Conservation (phyloP, 2,113 vertebrate genomes). For the Meles meles region DNA sequence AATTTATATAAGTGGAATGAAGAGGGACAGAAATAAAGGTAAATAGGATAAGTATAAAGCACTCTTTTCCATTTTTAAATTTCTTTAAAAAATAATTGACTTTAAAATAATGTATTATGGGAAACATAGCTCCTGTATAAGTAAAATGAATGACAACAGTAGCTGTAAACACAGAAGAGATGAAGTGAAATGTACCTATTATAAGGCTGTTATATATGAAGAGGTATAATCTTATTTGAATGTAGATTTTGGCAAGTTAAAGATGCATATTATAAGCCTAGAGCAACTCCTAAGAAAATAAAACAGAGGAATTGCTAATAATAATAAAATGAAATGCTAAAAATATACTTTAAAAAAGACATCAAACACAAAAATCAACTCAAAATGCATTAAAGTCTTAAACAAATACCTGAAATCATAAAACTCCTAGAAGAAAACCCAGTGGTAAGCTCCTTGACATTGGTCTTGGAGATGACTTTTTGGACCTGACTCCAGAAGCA, state of each 20-base stretch:
- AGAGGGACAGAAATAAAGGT: background rate
- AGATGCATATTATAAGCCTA: background rate
- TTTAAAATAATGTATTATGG: background rate
- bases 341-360: background rate
- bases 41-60: background rate
- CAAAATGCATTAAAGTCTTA: background rate
- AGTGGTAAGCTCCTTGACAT: background rate
- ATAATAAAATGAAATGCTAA: background rate
- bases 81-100: background rate
- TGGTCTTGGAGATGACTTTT: background rate
- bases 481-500: background rate
- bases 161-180: background rate
- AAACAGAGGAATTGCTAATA: background rate
- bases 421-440: background rate
- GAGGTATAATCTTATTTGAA: background rate
- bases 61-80: background rate
- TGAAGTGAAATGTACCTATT: background rate
- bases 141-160: background rate
- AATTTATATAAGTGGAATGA: background rate
- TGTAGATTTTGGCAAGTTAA: background rate
- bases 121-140: background rate
- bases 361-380: background rate
- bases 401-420: background rate
- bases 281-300: background rate
- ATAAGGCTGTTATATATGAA: background rate